Evolutionary conservation across 2,113 vertebrate species (phyloP), one percentile per base, ranked within the genome.

Genomic region (Hemichromis elongatus): DNA sequence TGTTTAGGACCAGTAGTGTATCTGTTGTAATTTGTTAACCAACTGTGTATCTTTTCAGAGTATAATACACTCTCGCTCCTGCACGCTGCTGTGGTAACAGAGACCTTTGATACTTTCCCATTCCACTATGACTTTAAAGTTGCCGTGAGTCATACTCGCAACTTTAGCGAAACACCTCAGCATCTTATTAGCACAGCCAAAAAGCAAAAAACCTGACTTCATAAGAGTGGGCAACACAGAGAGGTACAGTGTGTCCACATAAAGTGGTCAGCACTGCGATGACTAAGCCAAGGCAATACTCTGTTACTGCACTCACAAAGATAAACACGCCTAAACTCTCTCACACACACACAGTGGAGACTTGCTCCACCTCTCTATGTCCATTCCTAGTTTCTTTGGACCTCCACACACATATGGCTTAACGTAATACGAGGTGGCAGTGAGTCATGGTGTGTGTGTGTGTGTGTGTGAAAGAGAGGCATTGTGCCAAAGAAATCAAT

Each of bases 401-500:
- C 50, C 63, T 63, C 30, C 79, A 78, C 13, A 70, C 50, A 89
- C 42, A 83, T 70, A 88, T 85, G 86, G 53, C 63, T 92, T 90
- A 83, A 83, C 5, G 83, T 92, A 90, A 94, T 80, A 19, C 5
- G 10, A 88, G 75, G 93, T 85, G 85, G 82, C 75, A 81, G 79
- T 92, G 89, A 93, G 63, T 90, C 90, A n/a, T n/a, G n/a, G 82
- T 79, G 89, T 73, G 55, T 59, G 24, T 61, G 57, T 63, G 30
- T 63, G 52, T 45, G 28, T 81, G 83, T 77, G 89, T 28, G 54
- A 81, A 78, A 57, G 77, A 35, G 79, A 73, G 68, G 28, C 54
- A 45, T 45, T 12, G 40, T 16, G 91, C 90, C 94, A 91, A 87
- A 88, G 52, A 90, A 85, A 92, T 91, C 89, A 90, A 88, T 91